Conservation (phyloP, 2,888 invertebrate genomes). For the Cephus runcator region DNA sequence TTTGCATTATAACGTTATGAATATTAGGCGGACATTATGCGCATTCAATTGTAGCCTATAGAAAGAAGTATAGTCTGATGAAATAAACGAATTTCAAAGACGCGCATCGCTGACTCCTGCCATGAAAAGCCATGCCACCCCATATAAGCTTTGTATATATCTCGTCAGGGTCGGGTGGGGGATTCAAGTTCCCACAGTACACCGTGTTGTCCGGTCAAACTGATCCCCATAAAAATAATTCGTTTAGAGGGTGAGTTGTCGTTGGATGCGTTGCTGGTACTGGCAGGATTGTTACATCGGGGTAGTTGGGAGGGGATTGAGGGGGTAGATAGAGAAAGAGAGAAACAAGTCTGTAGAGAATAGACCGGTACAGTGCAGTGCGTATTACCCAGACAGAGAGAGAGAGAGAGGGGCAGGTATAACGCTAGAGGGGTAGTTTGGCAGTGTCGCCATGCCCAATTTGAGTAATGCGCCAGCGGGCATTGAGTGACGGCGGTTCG, state of each 20-base stretch:
- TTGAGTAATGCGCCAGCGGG: slow-evolving; percentile 26
- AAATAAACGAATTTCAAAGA: slow-evolving; percentile 24
- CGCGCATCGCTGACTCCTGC: slow-evolving; percentile 10
- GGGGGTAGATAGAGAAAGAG: not conserved
- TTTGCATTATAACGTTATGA: not conserved
- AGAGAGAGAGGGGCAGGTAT: not conserved
- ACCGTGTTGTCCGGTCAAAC: slow-evolving; percentile 11
- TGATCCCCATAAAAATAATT: slow-evolving; percentile 30
- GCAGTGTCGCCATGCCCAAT: slow-evolving; percentile 25
- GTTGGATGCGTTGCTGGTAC: not conserved
- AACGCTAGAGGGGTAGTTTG: not conserved
- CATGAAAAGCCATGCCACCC: slow-evolving; percentile 3
- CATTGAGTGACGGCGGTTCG: slow-evolving; percentile 16
- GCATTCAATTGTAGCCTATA: not conserved
- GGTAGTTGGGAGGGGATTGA: not conserved
- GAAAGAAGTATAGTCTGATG: slow-evolving; percentile 20
- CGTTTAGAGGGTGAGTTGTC: slow-evolving; percentile 29
- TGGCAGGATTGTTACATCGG: not conserved
- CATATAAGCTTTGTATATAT: not conserved
- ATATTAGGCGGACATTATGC: not conserved
- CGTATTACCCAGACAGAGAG: not conserved
- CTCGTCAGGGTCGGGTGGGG: not conserved
- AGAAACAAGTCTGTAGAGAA: not conserved
- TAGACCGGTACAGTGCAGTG: not conserved
- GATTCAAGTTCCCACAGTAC: slow-evolving; percentile 21